Evolutionary conservation across 2,888 invertebrate species (phyloP), one percentile per base, ranked within the genome.

Genomic region (Caenorhabditis afra): DNA sequence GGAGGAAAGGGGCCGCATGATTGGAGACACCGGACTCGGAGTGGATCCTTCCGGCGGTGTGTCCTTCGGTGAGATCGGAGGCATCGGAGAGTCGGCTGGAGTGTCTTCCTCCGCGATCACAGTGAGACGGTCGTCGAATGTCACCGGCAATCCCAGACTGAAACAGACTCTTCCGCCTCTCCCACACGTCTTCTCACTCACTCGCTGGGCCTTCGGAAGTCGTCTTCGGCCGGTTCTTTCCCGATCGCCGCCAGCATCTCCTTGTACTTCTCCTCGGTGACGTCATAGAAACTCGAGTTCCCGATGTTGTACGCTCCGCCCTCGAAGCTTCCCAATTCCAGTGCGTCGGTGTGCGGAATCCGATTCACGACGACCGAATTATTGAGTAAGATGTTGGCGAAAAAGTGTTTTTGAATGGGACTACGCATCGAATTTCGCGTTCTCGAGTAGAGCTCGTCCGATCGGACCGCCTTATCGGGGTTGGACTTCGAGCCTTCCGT

Each of bases 331-430:
- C 88, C 88, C 12, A 81, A 57, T 50, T 85, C 83, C n/a, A 85
- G 55, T 3, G 55, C 50, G 74, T 85, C 94, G 81, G 92, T 92
- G 91, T 94, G 94, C 4, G 96, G 96, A 90, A 94, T 94, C 59
- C 93, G 93, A 83, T 96, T 95, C 62, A 97, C 96, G 61, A 97
- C 95, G 11, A 97, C 97, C 0, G 97, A 97, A 92, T 98, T 97
- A 91, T 97, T 97, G 79, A 96, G 93, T 14, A 97, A 95, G 91
- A 97, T 92, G 41, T 96, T 93, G 78, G 96, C 91, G 81, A 98
- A 93, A 91, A 97, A 97, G 47, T 84, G 82, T 37, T 74, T 79
- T 47, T 80, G 66, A 10, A 68, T 22, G 1, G 67, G 67, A 20
- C 64, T 62, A 18, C 61, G 59, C 57, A 49, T 66, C 11, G 74